Base-by-base conservation (phyloP, 1,140 invertebrate genomes). In the Drosophila mojavensis region DNA sequence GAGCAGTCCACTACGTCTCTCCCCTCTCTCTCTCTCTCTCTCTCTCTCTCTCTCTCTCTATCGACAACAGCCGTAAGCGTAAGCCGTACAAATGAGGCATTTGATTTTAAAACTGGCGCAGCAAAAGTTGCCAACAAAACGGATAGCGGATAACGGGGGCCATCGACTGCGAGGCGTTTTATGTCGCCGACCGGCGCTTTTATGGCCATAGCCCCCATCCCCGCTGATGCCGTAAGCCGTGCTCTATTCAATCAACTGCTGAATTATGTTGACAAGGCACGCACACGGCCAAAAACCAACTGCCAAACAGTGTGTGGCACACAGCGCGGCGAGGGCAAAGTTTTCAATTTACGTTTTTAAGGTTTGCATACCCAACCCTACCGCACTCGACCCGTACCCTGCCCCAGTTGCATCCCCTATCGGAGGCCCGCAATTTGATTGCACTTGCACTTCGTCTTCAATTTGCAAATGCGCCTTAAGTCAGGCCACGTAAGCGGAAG, bases 291-390 rank as follows among this genome's bases (percentile, higher is more conserved):
- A 64, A 59, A 39, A 65, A 53, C 59, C 66, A 79, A 69, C 51
- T 58, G 75, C 24, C 64, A 70, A 47, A 56, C 56, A 55, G 60
- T 33, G 28, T 65, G 48, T 39, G 48, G 48, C 48, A 53, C 61
- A 74, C 9, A n/a, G 39, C 39, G 43, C 45, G 9, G 9, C 64
- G 48, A 58, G 65, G 71, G 67, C 75, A 79, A 81, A 88, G 73
- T 88, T 88, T 88, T 82, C 83, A 83, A 78, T 88, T 86, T 88
- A 82, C 76, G 68, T 85, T 71, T 78, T 85, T 85, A 79, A 76
- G 77, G 81, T 48, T 71, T 71, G 69, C 33, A 39, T 39, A 30
- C 30, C 30, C 30, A 6, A 9, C 30, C 30, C 30, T 33, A 9
- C 30, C 30, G 20, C 20, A 20, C 30, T 33, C 30, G 5, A 7